phyloP scores from a whole-genome alignment of 2,113 vertebrate species.

The Mesembrinibis cayennensis region DNA sequence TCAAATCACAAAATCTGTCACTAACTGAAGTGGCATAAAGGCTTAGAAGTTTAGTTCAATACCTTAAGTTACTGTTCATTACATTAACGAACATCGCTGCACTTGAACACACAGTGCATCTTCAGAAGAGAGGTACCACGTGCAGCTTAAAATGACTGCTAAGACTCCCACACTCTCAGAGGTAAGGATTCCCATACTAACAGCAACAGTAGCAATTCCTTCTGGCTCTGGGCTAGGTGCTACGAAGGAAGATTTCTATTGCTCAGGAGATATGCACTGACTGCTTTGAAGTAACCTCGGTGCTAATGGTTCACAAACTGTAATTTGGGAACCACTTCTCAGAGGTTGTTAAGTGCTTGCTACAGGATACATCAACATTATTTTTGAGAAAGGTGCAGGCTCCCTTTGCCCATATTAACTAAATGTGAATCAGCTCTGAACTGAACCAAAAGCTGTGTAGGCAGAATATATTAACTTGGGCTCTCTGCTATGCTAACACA shows the following conservation, averaged over 20 bases:
- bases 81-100: not conserved
- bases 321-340: not conserved
- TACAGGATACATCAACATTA: not conserved
- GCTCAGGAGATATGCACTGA: not conserved
- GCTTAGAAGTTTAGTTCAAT: not conserved
- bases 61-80: not conserved
- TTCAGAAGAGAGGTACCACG: not conserved
- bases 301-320: not conserved
- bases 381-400: not conserved
- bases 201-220: not conserved
- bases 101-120: rapidly evolving
- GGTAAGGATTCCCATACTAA: not conserved
- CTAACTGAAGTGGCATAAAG: not conserved
- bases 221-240: not conserved
- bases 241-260: not conserved
- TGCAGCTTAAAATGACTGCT: not conserved
- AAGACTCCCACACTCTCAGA: not conserved
- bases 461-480: not conserved
- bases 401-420: not conserved
- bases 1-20: not conserved
- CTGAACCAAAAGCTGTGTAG: not conserved
- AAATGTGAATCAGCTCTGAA: not conserved
- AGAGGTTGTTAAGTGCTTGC: not conserved
- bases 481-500: not conserved
- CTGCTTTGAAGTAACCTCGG: not conserved